Evolutionary conservation across 2,797 vertebrate genomes (phyloP).

Genomic region (Podarcis siculus): DNA sequence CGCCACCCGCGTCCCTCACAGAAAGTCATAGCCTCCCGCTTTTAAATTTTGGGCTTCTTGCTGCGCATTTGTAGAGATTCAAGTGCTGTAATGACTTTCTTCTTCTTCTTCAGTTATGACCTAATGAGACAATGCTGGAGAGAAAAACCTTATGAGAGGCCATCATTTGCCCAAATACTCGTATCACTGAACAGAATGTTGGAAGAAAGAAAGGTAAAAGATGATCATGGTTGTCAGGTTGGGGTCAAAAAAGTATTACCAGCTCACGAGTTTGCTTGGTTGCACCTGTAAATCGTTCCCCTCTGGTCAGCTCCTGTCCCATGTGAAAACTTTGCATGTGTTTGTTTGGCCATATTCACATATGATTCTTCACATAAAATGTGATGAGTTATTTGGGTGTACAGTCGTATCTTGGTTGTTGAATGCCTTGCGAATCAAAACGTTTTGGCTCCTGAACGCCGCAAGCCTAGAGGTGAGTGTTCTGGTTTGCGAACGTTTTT

Average conservation of each 20-base stretch:
- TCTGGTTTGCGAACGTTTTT: too few relatives aligned
- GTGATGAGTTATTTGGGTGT: neutral
- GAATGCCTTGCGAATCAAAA: too few relatives aligned
- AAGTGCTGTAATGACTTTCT: neutral
- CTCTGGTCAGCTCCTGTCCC: neutral
- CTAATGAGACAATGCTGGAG: constrained; percentile 90
- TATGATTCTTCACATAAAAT: neutral
- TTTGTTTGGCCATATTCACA: neutral
- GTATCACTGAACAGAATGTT: constrained; percentile 88
- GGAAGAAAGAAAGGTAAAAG: constrained; percentile 87
- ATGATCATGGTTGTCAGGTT: neutral
- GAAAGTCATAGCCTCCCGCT: neutral
- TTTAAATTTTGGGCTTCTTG: neutral
- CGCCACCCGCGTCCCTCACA: too few relatives aligned
- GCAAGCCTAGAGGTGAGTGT: too few relatives aligned
- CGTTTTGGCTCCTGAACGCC: too few relatives aligned
- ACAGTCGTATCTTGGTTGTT: too few relatives aligned
- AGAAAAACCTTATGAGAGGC: constrained; percentile 89
- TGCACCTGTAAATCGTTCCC: neutral
- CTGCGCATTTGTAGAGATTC: neutral
- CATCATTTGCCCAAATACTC: constrained; percentile 87
- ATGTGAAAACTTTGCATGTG: neutral
- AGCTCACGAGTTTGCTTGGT: neutral
- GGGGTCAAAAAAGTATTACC: neutral
- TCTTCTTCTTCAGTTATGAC: constrained; percentile 80